A percentile compares a stretch with the other conserved stretches of the same genome.
phyloP scores from a whole-genome alignment of 2,113 vertebrate species.

The Cariama cristata region DNA sequence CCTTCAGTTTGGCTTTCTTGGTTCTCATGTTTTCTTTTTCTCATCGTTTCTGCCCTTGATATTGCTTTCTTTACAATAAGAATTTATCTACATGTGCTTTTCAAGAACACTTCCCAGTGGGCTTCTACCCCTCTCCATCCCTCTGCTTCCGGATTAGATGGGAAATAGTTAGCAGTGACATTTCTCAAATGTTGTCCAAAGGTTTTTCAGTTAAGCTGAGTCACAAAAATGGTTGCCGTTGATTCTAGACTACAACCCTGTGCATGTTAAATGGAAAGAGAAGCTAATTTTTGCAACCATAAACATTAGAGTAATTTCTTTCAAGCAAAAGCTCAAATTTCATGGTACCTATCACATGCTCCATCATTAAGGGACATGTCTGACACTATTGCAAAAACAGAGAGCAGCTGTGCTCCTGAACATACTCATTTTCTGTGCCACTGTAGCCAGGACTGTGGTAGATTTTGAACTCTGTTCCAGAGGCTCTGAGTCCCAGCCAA shows the following conservation, averaged over 20 bases:
- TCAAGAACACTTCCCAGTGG: background rate
- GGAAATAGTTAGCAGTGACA: background rate
- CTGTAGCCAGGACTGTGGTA: background rate
- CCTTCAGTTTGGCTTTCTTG: background rate
- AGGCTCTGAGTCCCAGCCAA: slow-evolving; percentile 29
- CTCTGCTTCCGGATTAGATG: background rate
- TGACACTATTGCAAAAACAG: slow-evolving; percentile 19
- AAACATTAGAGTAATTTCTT: background rate
- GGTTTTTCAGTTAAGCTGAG: background rate
- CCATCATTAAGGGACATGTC: background rate
- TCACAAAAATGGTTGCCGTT: background rate
- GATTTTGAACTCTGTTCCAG: slow-evolving; percentile 28
- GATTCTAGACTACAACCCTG: background rate
- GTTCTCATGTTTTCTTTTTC: background rate
- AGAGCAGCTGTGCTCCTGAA: slow-evolving; percentile 9
- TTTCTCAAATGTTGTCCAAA: background rate
- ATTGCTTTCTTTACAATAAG: background rate
- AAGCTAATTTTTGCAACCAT: background rate
- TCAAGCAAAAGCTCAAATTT: background rate
- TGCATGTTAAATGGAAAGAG: background rate
- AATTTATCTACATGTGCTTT: background rate
- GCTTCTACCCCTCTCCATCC: background rate
- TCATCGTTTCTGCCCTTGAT: background rate
- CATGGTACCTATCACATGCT: slow-evolving; percentile 7
- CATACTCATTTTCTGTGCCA: slow-evolving; percentile 31